Conservation (phyloP, 2,888 invertebrate genomes). For the Drosophila limbata region DNA sequence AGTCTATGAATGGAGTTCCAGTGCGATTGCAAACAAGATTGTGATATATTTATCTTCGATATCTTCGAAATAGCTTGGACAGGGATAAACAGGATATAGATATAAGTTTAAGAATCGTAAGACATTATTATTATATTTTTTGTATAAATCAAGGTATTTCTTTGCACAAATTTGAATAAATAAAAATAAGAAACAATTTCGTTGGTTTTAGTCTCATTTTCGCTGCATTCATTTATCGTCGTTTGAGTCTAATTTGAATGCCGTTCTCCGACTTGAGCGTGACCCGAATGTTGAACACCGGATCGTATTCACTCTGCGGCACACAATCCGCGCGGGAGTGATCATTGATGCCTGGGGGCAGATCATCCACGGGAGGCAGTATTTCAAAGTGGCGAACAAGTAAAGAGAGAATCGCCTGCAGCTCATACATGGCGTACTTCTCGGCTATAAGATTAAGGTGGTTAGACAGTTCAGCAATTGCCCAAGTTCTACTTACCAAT, state of each 20-base stretch:
- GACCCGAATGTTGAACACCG: slow-evolving; percentile 85
- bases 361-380: slow-evolving; percentile 69
- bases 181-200: neutral
- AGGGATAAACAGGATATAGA: neutral
- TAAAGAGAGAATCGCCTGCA: slow-evolving; percentile 86
- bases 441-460: slow-evolving; percentile 78
- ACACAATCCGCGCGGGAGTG: slow-evolving; percentile 70
- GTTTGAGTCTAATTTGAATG: slow-evolving; percentile 84
- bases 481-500: slow-evolving; percentile 50
- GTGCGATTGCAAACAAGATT: slow-evolving; percentile 42
- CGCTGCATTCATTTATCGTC: slow-evolving; percentile 36
- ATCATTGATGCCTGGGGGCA: slow-evolving; percentile 77
- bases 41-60: neutral
- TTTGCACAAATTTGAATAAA: neutral
- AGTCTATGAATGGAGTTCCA: slow-evolving; percentile 52
- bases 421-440: slow-evolving; percentile 86
- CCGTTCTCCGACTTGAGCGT: slow-evolving; percentile 86
- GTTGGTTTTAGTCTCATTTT: neutral
- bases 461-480: neutral
- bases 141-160: neutral
- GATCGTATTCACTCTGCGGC: slow-evolving; percentile 80
- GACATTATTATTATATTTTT: neutral
- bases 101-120: neutral
- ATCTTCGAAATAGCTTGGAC: neutral
- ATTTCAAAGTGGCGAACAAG: slow-evolving; percentile 86